phyloP scores from a whole-genome alignment of 2,797 vertebrate species.

The Antennarius maculatus region DNA sequence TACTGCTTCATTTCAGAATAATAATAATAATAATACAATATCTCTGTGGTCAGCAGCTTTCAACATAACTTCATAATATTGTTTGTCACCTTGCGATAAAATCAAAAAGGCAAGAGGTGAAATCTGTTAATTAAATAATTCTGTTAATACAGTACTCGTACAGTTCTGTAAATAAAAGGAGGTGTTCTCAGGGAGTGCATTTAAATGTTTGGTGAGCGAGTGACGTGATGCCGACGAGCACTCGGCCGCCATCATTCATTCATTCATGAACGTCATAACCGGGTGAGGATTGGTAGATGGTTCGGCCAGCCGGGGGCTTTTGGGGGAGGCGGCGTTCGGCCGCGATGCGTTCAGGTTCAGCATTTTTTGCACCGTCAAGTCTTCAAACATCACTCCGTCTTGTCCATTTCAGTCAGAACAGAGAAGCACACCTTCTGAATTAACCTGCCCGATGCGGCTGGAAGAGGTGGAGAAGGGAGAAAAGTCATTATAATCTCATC shows the following conservation, averaged over 20 bases:
- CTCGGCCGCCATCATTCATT: constrained; percentile 12
- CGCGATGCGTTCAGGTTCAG: constrained; percentile 17
- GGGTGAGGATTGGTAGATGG: constrained; percentile 22
- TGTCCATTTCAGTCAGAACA: constrained; percentile 90
- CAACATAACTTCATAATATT: constrained; percentile 14
- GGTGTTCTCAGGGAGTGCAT: constrained; percentile 28
- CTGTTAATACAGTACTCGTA: constrained; percentile 4
- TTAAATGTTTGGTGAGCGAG: constrained; percentile 15
- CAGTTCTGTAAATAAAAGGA: constrained; percentile 27
- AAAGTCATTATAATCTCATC: neutral
- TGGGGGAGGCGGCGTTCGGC: neutral
- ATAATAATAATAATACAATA: constrained; percentile 5
- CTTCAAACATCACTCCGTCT: constrained; percentile 59
- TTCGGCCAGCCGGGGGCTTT: constrained; percentile 31
- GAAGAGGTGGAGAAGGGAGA: constrained; percentile 30
- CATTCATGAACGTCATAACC: constrained; percentile 7
- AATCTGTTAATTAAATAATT: constrained; percentile 50
- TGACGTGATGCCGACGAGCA: constrained; percentile 12
- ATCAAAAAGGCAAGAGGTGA: constrained; percentile 21
- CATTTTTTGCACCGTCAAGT: constrained; percentile 22
- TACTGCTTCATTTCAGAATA: constrained; percentile 18
- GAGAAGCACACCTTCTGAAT: constrained; percentile 89
- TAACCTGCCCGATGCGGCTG: constrained; percentile 81
- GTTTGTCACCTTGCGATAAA: constrained; percentile 24
- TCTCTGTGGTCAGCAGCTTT: constrained; percentile 32